Conservation (phyloP, 2,797 vertebrate genomes). For the Cygnus olor region DNA sequence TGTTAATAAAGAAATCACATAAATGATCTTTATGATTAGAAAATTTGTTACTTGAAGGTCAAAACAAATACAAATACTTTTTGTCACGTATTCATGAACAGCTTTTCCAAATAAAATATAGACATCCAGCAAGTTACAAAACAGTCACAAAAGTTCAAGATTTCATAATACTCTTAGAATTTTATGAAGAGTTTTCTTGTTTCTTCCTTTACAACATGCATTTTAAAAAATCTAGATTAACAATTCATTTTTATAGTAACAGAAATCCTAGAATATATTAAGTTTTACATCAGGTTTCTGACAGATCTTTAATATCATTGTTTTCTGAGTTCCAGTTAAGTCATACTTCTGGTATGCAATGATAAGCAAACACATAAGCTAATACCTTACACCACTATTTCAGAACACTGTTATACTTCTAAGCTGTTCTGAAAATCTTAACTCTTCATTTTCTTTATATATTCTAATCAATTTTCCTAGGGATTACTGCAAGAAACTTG, state of each 20-base stretch:
- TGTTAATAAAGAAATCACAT: background rate
- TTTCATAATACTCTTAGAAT: background rate
- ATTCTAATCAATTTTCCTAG: background rate
- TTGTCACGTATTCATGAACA: background rate
- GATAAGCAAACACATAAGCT: background rate
- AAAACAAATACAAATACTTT: background rate
- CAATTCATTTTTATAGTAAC: background rate
- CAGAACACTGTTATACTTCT: background rate
- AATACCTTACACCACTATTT: background rate
- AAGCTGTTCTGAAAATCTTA: background rate
- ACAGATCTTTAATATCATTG: background rate
- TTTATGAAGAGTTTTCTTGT: background rate
- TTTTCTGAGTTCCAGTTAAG: background rate
- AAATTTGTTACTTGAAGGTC: background rate
- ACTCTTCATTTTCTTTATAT: background rate
- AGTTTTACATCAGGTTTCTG: background rate
- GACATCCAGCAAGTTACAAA: background rate
- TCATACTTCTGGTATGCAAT: background rate
- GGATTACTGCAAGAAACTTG: background rate
- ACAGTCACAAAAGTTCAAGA: background rate
- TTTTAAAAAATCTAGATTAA: background rate
- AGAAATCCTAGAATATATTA: background rate
- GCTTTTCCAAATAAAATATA: background rate
- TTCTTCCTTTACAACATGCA: background rate
- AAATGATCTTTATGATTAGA: background rate